Conservation (phyloP, 2,888 invertebrate species). For the Serripes groenlandicus region DNA sequence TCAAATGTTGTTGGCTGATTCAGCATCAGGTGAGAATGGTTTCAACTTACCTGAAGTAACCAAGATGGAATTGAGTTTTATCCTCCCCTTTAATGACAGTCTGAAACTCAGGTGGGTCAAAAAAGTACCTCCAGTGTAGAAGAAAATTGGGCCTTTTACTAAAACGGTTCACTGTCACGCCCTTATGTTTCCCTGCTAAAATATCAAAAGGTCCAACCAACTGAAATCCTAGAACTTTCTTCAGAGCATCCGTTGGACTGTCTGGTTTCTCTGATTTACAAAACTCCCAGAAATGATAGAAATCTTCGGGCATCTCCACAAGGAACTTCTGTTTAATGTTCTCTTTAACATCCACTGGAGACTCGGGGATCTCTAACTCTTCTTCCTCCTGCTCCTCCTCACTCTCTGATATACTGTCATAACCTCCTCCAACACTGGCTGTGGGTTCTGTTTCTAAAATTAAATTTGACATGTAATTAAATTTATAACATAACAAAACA, state of each 20-base stretch:
- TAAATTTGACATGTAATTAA: background rate
- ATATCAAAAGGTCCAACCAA: slow-evolving; percentile 96
- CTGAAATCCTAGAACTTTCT: slow-evolving; percentile 89
- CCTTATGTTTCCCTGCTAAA: slow-evolving; percentile 87
- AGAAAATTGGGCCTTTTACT: slow-evolving; percentile 89
- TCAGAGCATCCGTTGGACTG: slow-evolving; percentile 89
- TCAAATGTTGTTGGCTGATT: too few species aligned
- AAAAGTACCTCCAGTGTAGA: slow-evolving; percentile 95
- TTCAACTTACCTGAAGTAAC: slow-evolving; percentile 93
- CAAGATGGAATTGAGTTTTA: slow-evolving; percentile 93
- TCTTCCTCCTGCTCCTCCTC: slow-evolving; percentile 48
- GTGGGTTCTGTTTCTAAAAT: background rate
- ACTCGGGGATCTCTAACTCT: slow-evolving; percentile 79
- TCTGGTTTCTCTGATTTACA: slow-evolving; percentile 89
- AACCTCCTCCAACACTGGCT: background rate
- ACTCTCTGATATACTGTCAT: background rate
- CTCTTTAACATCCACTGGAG: slow-evolving; percentile 87
- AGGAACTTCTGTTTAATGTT: slow-evolving; percentile 92
- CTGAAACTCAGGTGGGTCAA: slow-evolving; percentile 98
- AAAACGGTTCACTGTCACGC: slow-evolving; percentile 73
- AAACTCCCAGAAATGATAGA: slow-evolving; percentile 94
- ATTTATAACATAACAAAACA: background rate
- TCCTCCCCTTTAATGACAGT: slow-evolving; percentile 88
- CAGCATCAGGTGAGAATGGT: too few species aligned
- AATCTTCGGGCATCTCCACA: slow-evolving; percentile 95